These are phyloP conservation scores for Phthorimaea operculella DNA, from an alignment of 1,140 invertebrate genomes.

Conservation along the genomic window DNA sequence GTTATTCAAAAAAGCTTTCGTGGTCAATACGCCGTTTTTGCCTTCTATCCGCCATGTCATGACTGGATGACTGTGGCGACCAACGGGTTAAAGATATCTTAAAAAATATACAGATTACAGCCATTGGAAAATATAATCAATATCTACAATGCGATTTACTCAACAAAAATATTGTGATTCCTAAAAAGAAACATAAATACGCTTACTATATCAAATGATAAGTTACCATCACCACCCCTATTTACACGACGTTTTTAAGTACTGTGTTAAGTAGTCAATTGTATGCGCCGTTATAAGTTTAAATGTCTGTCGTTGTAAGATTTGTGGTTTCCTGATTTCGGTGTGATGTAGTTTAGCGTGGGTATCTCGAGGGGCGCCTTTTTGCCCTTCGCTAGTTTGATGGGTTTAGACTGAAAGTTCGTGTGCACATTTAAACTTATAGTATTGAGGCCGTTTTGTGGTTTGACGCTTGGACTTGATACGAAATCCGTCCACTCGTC, in stretches of 20 bases:
- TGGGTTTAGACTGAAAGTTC: conserved; percentile 44
- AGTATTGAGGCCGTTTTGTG: conserved; percentile 53
- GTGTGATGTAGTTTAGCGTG: conserved; percentile 53
- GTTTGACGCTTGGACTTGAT: conserved; percentile 64
- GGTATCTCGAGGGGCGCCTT: conserved; percentile 49
- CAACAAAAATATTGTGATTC: no score
- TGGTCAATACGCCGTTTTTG: no score
- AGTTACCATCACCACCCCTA: conserved; percentile 42
- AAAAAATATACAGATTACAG: no score
- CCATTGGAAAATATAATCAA: no score
- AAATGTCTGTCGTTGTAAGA: conserved; percentile 52
- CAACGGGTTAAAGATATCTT: no score
- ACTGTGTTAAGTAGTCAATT: conserved; percentile 23
- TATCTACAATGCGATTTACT: no score
- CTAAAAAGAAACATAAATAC: background rate
- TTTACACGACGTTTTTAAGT: conserved; percentile 45
- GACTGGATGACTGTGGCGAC: no score
- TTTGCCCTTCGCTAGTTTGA: conserved; percentile 12
- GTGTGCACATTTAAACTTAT: conserved; percentile 59
- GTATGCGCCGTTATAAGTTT: conserved; percentile 58
- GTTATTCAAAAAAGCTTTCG: no score
- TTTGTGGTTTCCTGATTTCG: conserved; percentile 41
- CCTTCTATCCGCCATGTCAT: no score
- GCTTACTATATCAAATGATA: conserved; percentile 3
- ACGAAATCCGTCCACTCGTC: conserved; percentile 75